Percentiles rank a stretch among this genome's conserved stretches.
Evolutionary conservation across 1,140 invertebrate genomes (phyloP).

Genomic region (Nasonia giraulti): DNA sequence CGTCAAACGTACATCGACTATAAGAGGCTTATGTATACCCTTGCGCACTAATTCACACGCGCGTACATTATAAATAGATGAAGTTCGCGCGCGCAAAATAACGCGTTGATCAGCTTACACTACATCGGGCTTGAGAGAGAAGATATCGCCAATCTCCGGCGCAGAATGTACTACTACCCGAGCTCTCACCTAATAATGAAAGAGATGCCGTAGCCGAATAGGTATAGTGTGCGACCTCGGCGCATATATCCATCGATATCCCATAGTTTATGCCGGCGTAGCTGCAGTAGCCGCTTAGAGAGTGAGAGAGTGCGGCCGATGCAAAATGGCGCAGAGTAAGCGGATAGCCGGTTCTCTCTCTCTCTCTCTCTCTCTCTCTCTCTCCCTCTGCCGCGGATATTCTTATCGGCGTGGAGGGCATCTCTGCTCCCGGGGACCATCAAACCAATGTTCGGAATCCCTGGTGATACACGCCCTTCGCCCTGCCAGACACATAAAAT

Average conservation of each 20-base stretch:
- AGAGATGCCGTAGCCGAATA: not conserved
- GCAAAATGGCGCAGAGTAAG: conserved; percentile 48
- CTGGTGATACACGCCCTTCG: conserved; percentile 57
- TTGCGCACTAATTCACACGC: no score
- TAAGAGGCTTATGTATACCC: no score
- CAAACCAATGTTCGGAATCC: conserved; percentile 61
- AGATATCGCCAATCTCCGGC: not conserved
- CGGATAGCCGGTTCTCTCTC: conserved; percentile 28
- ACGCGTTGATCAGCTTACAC: not conserved
- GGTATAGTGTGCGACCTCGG: not conserved
- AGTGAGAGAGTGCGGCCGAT: not conserved
- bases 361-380: not conserved
- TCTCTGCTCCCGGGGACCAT: conserved; percentile 51
- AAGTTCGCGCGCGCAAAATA: not conserved
- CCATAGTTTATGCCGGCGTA: conserved; percentile 29
- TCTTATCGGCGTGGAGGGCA: conserved; percentile 47
- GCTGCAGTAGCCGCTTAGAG: not conserved
- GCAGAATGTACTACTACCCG: not conserved
- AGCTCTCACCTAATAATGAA: not conserved
- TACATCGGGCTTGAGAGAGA: not conserved
- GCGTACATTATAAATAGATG: not conserved
- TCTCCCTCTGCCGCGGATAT: conserved; percentile 38
- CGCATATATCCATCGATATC: conserved; percentile 27
- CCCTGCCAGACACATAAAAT: conserved; percentile 59
- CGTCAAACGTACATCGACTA: no score